phyloP scores from a whole-genome alignment of 2,888 invertebrate species.

The Oligia strigilis region DNA sequence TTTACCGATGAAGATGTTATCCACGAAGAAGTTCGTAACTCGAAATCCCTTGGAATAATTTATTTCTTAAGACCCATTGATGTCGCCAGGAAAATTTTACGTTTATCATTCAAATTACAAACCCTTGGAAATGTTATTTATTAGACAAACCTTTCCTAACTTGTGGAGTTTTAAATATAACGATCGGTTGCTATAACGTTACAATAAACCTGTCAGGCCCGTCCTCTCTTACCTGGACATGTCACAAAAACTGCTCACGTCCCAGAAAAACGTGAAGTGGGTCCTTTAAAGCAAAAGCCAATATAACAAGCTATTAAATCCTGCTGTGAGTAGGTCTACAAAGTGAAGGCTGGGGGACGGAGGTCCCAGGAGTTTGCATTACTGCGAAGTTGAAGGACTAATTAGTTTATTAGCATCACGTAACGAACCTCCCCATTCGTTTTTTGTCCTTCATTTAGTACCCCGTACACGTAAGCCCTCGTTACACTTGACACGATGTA shows the following conservation, averaged over 20 bases:
- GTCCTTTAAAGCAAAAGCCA: slow-evolving; percentile 20
- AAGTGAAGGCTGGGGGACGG: background rate
- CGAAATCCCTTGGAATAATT: slow-evolving; percentile 12
- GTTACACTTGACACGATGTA: slow-evolving; percentile 1
- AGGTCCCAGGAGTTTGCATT: background rate
- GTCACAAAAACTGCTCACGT: slow-evolving; percentile 33
- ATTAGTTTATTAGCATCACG: slow-evolving; percentile 37
- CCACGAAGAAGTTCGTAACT: slow-evolving; percentile 6
- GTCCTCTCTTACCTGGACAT: slow-evolving; percentile 29
- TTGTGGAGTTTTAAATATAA: background rate
- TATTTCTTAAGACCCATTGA: slow-evolving; percentile 13
- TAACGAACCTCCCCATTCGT: slow-evolving; percentile 16
- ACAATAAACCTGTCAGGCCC: slow-evolving; percentile 11
- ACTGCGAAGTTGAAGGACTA: slow-evolving; percentile 11
- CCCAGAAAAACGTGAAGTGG: slow-evolving; percentile 36
- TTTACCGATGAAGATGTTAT: slow-evolving; percentile 19
- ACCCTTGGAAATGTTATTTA: background rate
- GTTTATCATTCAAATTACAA: slow-evolving; percentile 14
- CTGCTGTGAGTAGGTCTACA: slow-evolving; percentile 17
- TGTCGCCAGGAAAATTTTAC: background rate
- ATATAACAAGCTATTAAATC: slow-evolving; percentile 34
- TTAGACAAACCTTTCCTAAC: background rate
- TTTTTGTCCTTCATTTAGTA: slow-evolving; percentile 30
- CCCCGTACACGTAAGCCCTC: background rate
- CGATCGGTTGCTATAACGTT: background rate